Evolutionary conservation across 2,113 vertebrate genomes (phyloP), one percentile per base, ranked within the genome.

Genomic region (Anthoscopus minutus): DNA sequence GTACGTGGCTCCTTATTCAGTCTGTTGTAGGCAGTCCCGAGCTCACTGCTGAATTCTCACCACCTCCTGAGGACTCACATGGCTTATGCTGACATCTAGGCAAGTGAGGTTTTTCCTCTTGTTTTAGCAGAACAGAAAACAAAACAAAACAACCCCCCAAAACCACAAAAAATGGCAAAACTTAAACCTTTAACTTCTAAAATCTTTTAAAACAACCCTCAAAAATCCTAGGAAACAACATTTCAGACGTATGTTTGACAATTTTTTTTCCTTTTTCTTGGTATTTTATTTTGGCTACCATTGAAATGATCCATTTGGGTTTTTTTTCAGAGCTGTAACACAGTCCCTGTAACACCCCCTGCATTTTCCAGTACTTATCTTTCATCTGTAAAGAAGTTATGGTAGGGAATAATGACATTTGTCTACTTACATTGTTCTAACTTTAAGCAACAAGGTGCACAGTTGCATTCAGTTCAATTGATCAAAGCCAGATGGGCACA

Each of bases 391-490:
- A 83, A 88, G 27, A 78, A 94, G 65, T 93, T 86, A 22, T 27
- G 54, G 56, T 67, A 81, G 48, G 78, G 44, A 94, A 73, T 77
- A 92, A 93, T 84, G 78, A 56, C 56, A 81, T 89, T 93, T 94
- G 47, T 84, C 31, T 88, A 40, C 25, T 90, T 88, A 22, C 14
- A 2, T 10, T 92, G 60, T 86, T 94, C 11, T 21, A 78, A 94
- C 56, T 90, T 88, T 48, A 24, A 78, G 74, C 62, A 89, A 79
- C 48, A 64, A 93, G 76, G 48, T 92, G 72, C 80, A 79, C 53
- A 53, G 79, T 93, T 95, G 76, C 86, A 88, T 93, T 94, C 86
- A 76, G 87, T 88, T 96, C 82, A 84, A 23, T 48, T 88, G 85
- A 71, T 86, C 93, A 93, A 95, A 93, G 67, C 60, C 92, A 93